phyloP scores from a whole-genome alignment of 2,888 invertebrate genomes.

The Lamellibrachia columna region DNA sequence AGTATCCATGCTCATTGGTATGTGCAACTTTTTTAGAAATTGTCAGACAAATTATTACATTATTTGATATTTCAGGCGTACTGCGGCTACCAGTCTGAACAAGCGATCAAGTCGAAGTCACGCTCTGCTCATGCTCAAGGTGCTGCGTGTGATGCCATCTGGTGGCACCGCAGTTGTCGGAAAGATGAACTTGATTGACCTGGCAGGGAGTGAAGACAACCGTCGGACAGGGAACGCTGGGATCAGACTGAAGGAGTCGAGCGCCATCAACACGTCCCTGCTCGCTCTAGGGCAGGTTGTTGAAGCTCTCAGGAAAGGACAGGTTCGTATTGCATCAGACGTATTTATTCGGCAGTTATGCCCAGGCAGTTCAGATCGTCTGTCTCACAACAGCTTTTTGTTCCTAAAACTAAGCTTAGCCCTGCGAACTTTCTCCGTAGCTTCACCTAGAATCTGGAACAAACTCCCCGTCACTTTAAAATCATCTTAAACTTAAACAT shows the following conservation, averaged over 20 bases:
- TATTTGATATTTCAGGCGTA: slow-evolving; percentile 47
- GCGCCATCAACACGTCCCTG: slow-evolving; percentile 61
- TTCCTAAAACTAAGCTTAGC: too few relatives aligned
- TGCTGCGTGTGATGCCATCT: slow-evolving; percentile 38
- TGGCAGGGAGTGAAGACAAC: slow-evolving; percentile 63
- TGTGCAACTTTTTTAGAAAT: not conserved
- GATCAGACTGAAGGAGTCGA: slow-evolving; percentile 61
- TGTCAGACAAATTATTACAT: too few relatives aligned
- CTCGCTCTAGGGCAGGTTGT: slow-evolving; percentile 61
- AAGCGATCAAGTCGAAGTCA: slow-evolving; percentile 60
- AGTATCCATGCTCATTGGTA: too few relatives aligned
- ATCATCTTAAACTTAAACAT: too few relatives aligned
- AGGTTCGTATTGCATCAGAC: slow-evolving; percentile 44
- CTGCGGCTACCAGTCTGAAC: slow-evolving; percentile 59
- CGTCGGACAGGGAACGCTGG: slow-evolving; percentile 60
- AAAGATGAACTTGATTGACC: slow-evolving; percentile 60
- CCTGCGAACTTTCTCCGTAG: too few relatives aligned
- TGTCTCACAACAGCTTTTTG: too few relatives aligned
- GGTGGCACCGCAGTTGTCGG: not conserved
- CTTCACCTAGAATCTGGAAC: too few relatives aligned
- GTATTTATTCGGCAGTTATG: not conserved
- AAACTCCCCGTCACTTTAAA: too few relatives aligned
- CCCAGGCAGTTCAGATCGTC: not conserved
- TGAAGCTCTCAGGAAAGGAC: slow-evolving; percentile 57
- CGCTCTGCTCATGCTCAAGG: slow-evolving; percentile 56